Base-by-base conservation (phyloP, 1,140 invertebrate genomes). In the Drusus annulatus region DNA sequence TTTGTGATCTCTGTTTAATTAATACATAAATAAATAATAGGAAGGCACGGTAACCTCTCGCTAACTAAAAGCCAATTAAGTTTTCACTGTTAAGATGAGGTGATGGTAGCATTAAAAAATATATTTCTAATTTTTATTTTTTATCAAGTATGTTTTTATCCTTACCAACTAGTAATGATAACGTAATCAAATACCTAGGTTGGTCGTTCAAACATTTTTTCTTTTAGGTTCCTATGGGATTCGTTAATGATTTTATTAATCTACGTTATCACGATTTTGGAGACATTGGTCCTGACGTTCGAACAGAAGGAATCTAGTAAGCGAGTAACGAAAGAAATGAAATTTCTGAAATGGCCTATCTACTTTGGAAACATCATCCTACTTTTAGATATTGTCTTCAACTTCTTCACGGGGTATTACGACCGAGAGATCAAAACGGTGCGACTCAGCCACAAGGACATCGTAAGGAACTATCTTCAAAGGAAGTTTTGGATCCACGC, bases 331-430 rank as follows among this genome's bases (percentile, higher is more conserved):
- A 17, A 13, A 8, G 45, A 19, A 50, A 51, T 71, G n/a, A 8
- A 3, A 17, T 19, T 50, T n/a, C 5, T 23, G 7, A 71, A 51
- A 21, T 51, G 50, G 50, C 16, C 50, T 8, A 21, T 71, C 7
- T 71, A 50, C 25, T 50, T 50, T 50, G 36, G 36, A 8, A 71
- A 71, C 17, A 19, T 45, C 10, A 3, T 71, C 2, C 19, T 71
- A 10, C 10, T 71, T 45, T 10, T 71, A 10, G 68, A 71, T 25
- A 71, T 71, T 50, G 7, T 45, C 13, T 21, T 71, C 2, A 71
- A 71, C 45, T 71, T 71, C 17, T 51, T 17, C 17, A 71, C 68
- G 1, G 68, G 68, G 52, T 71, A 71, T 25, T 71, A 71, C 16
- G 68, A 71, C 45, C 36, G 13, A 15, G 68, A 71, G 17, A 71